Evolutionary conservation across 2,888 invertebrate genomes (phyloP).

Genomic region (Prosapia bicincta): DNA sequence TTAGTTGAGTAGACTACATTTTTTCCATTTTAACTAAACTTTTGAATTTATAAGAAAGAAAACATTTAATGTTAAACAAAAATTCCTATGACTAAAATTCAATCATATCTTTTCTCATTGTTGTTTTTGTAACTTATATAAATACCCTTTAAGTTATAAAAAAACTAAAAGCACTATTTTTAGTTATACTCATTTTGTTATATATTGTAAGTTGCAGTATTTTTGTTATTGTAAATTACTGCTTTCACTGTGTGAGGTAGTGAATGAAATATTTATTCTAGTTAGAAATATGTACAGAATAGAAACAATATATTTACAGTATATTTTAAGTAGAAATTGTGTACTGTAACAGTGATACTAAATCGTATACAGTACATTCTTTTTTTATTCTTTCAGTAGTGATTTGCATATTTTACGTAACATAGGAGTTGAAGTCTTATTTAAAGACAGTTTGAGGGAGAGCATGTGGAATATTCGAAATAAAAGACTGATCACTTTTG

Average conservation of each 20-base stretch:
- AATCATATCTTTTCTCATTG: not conserved
- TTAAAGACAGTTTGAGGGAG: not conserved
- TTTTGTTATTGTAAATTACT: conserved; percentile 22
- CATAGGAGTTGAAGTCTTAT: not conserved
- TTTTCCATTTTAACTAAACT: no score
- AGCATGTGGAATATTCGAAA: not conserved
- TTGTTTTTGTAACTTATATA: not conserved
- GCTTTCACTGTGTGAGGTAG: conserved; percentile 29
- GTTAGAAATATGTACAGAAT: conserved; percentile 10
- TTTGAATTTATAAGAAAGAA: no score
- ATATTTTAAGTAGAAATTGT: not conserved
- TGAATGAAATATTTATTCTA: conserved; percentile 16
- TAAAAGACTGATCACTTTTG: not conserved
- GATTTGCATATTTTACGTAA: conserved; percentile 27
- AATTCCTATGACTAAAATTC: no score
- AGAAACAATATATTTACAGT: not conserved
- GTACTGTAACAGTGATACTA: conserved; percentile 5
- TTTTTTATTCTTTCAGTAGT: conserved; percentile 18
- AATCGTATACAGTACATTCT: not conserved
- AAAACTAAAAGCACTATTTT: not conserved
- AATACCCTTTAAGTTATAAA: not conserved
- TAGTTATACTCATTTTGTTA: not conserved
- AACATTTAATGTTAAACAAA: no score
- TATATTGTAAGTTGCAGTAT: not conserved
- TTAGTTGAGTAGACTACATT: no score